Base-by-base conservation (phyloP, 1,140 invertebrate genomes). In the Drosophila triauraria region DNA sequence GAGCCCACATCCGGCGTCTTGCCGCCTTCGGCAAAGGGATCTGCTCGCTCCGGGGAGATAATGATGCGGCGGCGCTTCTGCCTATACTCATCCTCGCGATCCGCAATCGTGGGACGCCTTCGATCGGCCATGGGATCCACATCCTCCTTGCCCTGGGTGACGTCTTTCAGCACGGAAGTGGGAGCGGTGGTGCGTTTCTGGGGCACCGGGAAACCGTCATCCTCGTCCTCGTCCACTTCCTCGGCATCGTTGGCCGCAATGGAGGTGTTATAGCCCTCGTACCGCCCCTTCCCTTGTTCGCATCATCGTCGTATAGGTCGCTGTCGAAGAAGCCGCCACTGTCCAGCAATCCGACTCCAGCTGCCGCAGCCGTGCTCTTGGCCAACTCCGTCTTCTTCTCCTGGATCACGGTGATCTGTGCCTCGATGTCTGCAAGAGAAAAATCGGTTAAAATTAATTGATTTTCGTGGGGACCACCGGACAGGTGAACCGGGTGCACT, bases 21-120 rank as follows among this genome's bases (percentile, higher is more conserved):
- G 12, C 98, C 99, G 94, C 98, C 98, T 94, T 99, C 98, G 85
- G 98, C 98, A 95, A 99, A 99, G 23, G 98, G 98, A 96, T 99
- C 99, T 68, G 96, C 96, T 84, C 98, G 95, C 91, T 99, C 98
- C 7, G 99, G 99, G 2, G 99, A 99, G 76, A 99, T 98, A 54
- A 99, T 98, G 94, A 97, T 96, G 91, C 96, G 95, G 53, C 97
- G 95, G 61, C 97, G 95, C 84, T 97, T 96, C 77, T 97, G 96
- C 58, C 97, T 94, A 92, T 99, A 99, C 93, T 99, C 98, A 96
- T 99, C 98, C 94, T 99, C 98, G 69, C 98, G 95, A 81, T 99
- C 98, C 1, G 97, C 97, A 93, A 99, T 98, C 6, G 97, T 98
- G 23, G 97, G 96, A 62, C 96, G 94, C 74, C 98, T 94, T 92